Conservation (phyloP, 1,140 invertebrate species). For the Lepeophtheirus salmonis region DNA sequence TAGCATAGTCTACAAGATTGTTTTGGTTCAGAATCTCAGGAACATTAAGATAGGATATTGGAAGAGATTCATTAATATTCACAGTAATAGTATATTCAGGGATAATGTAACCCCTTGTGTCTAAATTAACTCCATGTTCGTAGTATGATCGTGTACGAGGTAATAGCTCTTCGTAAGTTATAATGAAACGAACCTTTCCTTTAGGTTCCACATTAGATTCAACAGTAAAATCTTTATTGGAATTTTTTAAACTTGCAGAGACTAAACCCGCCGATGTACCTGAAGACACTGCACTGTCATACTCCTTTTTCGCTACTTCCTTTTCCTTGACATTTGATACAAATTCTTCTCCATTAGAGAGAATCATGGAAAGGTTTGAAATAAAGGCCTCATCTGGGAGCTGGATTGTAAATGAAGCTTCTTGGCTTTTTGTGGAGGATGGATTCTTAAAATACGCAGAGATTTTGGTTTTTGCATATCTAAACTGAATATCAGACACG, state of each 20-base stretch:
- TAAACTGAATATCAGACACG: constrained; percentile 11
- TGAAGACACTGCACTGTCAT: not conserved
- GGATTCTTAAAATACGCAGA: constrained; percentile 8
- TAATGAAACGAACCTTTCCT: constrained; percentile 18
- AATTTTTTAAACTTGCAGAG: not conserved
- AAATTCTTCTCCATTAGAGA: not conserved
- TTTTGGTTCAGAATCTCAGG: not conserved
- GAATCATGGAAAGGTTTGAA: constrained; percentile 3
- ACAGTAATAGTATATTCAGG: constrained; percentile 2
- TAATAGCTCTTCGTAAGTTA: constrained; percentile 21
- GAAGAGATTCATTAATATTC: constrained; percentile 11
- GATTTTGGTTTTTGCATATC: constrained; percentile 13
- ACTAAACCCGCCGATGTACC: not conserved
- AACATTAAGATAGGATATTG: not conserved
- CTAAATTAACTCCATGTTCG: constrained; percentile 14
- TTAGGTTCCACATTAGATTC: constrained; percentile 7
- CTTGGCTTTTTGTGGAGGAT: not conserved
- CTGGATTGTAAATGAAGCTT: not conserved
- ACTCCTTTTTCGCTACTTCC: not conserved
- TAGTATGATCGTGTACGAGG: constrained; percentile 15
- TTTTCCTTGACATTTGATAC: constrained; percentile 7
- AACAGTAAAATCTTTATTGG: not conserved
- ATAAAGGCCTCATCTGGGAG: constrained; percentile 10
- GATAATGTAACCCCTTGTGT: not conserved
- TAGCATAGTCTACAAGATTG: not conserved